phyloP scores from a whole-genome alignment of 2,888 invertebrate species.

The Dichetophora obliterata region DNA sequence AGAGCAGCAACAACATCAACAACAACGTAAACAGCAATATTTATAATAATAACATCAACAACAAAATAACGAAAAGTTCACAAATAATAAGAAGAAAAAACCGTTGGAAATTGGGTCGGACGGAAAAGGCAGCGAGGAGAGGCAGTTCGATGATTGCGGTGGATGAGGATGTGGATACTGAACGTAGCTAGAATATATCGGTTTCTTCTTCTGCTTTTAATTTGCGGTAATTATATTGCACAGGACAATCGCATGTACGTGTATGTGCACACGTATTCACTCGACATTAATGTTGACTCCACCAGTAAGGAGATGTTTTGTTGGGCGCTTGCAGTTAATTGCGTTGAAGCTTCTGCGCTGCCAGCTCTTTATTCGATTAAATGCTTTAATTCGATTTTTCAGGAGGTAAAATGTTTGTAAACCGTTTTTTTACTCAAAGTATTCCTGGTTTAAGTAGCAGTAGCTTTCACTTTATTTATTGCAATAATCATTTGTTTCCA shows the following conservation, averaged over 20 bases:
- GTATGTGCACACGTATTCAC: neutral
- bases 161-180: neutral
- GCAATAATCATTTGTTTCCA: neutral
- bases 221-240: constrained; percentile 18
- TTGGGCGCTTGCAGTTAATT: neutral
- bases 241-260: neutral
- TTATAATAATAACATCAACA: neutral
- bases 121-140: neutral
- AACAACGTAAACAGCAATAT: neutral
- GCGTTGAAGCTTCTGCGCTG: neutral
- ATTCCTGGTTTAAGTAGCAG: neutral
- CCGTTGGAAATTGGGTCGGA: neutral
- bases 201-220: neutral
- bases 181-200: neutral
- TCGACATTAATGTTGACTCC: neutral
- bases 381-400: neutral
- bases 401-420: neutral
- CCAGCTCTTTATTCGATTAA: neutral
- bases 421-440: no score
- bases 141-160: constrained; percentile 6
- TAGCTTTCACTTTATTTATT: neutral
- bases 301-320: constrained; percentile 5
- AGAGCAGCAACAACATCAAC: constrained; percentile 9
- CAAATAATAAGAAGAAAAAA: neutral
- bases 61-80: neutral